Conservation (phyloP, 2,797 vertebrate genomes). For the Micrastur ruficollis region DNA sequence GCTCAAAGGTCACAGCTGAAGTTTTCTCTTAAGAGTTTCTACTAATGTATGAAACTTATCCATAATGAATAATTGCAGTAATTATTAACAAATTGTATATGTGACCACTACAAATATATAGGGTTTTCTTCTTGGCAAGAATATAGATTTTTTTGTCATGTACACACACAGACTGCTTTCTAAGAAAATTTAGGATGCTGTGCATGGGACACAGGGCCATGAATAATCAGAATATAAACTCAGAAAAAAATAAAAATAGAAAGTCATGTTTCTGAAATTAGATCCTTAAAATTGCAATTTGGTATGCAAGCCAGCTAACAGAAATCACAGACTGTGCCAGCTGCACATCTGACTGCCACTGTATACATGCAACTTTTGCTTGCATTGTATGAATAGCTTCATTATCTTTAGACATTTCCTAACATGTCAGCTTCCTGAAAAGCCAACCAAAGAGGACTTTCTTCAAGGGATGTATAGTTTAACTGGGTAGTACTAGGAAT, state of each 20-base stretch:
- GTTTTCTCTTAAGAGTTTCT: neutral
- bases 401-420: neutral
- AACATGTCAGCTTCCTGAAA: neutral
- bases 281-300: neutral
- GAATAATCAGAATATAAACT: neutral
- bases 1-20: neutral
- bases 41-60: neutral
- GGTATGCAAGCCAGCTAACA: neutral
- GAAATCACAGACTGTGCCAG: neutral
- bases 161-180: neutral
- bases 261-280: neutral
- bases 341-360: neutral
- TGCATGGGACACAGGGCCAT: neutral
- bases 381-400: neutral
- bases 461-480: neutral
- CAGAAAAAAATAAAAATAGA: neutral
- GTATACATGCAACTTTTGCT: neutral
- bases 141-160: neutral
- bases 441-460: neutral
- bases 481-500: neutral
- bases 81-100: neutral
- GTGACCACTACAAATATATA: neutral
- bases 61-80: neutral
- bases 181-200: neutral
- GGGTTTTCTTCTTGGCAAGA: neutral